Base-by-base conservation (phyloP, 2,113 vertebrate genomes). In the Paracanthobrama guichenoti region DNA sequence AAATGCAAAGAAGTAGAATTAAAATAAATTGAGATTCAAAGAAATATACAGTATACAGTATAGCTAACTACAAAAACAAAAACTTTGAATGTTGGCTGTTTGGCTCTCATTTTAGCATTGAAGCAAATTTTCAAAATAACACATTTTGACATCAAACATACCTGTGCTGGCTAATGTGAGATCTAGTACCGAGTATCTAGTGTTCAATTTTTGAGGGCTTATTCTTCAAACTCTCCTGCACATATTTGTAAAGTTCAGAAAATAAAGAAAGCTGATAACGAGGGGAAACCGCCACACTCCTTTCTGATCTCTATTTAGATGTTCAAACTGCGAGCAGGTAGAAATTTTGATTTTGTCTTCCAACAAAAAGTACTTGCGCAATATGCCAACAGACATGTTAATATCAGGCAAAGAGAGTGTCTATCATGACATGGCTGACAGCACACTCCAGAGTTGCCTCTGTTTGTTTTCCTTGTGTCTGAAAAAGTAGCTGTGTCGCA, bases 401-500 rank as follows among this genome's bases (percentile, higher is more conserved):
- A 80, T 80, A 50, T 62, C 71, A 64, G 48, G 74, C 57, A 31
- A 72, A 77, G 74, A 59, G 26, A 28, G 26, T 66, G 79, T 85
- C 73, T 73, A 79, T 79, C 78, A 77, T 59, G 79, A 73, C 57
- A 80, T 39, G 28, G 59, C 71, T 86, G 84, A 86, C 84, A 84
- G 48, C 79, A 73, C 85, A 85, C 76, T 60, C 74, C 46, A 55
- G 48, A 18, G 46, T 53, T 64, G 79, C 35, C 35, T 79, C 50
- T 64, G 80, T 79, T 83, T 82, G 72, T 73, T 83, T 73, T 83
- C 44, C 55, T 79, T 64, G 83, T 81, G 53, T 44, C 78, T 85
- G 79, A 83, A 88, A 79, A 83, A 79, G 81, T 84, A 80, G 80
- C 59, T 79, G 77, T 87, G 81, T 83, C 59, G 71, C 71, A 59